A percentile compares a stretch with the other conserved stretches of the same genome.
phyloP scores from a whole-genome alignment of 37 sponge, comb jelly and placozoan genomes.

The Axinella damicornis region DNA sequence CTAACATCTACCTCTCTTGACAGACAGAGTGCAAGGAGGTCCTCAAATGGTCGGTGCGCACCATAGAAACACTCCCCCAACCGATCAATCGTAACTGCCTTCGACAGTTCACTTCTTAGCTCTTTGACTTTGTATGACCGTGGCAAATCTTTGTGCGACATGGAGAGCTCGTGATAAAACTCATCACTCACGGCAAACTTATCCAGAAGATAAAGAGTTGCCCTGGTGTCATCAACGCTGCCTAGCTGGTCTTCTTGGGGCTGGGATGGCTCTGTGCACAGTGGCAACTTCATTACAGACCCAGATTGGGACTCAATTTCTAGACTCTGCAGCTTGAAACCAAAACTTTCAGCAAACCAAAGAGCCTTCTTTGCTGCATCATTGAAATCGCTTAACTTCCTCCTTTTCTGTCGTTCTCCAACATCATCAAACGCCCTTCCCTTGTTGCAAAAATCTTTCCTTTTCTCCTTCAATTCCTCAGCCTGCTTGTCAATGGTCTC shows the following conservation, averaged over 20 bases:
- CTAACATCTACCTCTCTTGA: constrained; percentile 13
- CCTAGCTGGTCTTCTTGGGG: too few species aligned
- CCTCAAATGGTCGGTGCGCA: neutral
- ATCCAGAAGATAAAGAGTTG: constrained; percentile 13
- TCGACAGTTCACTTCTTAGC: neutral
- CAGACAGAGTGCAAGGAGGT: neutral
- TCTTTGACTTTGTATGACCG: constrained; percentile 7
- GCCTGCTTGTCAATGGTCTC: too few species aligned
- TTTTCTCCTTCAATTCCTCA: too few species aligned
- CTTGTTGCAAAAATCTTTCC: too few species aligned
- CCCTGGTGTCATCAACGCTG: too few species aligned
- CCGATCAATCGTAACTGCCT: neutral
- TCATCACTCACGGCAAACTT: constrained; percentile 33
- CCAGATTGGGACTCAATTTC: too few species aligned
- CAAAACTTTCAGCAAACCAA: constrained; percentile 14
- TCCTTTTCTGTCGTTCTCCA: too few species aligned
- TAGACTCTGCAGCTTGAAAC: neutral
- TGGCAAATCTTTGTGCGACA: neutral
- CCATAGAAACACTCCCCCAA: neutral
- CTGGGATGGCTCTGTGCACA: too few species aligned
- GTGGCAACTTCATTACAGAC: too few species aligned
- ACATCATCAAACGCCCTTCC: too few species aligned
- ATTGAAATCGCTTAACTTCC: too few species aligned
- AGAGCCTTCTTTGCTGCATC: neutral
- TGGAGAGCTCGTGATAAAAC: constrained; percentile 24